Base-by-base conservation (phyloP, 2,113 vertebrate species). In the Sylvilagus bachmani region DNA sequence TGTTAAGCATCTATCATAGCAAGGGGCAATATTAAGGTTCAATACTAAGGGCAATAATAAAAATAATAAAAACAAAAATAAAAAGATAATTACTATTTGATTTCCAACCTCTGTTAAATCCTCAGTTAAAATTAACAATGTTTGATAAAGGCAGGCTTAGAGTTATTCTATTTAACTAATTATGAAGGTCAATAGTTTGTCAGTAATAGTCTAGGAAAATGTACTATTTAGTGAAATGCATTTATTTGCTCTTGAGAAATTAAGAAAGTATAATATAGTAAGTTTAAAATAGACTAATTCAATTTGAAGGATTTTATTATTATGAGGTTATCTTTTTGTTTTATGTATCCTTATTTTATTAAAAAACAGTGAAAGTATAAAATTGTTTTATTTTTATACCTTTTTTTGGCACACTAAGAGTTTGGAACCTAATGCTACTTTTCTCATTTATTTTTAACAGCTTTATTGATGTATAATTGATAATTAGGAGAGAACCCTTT, bases 381-480 rank as follows among this genome's bases (percentile, higher is more conserved):
- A 22, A 49, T 67, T 70, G 4, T 67, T 89, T 69, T 83, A 1
- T 82, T 67, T 84, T 83, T 22, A 66, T 71, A 9, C 6, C 5
- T 89, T 95, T n/a, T 77, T 33, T 71, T 93, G 33, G 11, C 53
- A 25, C 31, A 89, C 69, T 73, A 78, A 97, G 67, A 87, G 69
- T 29, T 64, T 44, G 25, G 12, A 84, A 90, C 22, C 24, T n/a
- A 86, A 86, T 13, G 0, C 3, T 71, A 22, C 55, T 71, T 80
- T 90, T 67, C 53, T 70, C 36, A 89, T 58, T 78, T 83, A 96
- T 36, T 82, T 95, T 74, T 25, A 78, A 53, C 5, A 81, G 22
- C 16, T 64, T 88, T 66, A 24, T 53, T 87, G 78, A 88, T 5
- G 1, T 38, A 31, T 55, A 86, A 31, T 21, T 82, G 8, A 78